Percentiles rank a stretch among this genome's conserved stretches.
Conservation (phyloP, 2,888 invertebrate genomes). For the Pemphredon lugubris region DNA sequence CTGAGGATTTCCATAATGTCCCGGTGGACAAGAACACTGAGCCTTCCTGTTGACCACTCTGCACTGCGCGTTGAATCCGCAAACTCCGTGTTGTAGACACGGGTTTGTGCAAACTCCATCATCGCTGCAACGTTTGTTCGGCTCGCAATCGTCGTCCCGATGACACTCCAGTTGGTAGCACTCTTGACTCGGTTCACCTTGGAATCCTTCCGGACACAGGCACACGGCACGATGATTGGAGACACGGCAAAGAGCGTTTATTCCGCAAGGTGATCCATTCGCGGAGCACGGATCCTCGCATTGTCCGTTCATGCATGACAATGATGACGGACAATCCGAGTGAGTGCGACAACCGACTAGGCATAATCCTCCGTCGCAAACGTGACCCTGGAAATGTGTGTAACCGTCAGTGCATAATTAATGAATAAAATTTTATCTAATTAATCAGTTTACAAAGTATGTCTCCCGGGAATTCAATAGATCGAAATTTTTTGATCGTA, state of each 20-base stretch:
- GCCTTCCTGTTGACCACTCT: conserved; percentile 89
- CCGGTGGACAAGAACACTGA: conserved; percentile 89
- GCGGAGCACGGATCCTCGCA: conserved; percentile 88
- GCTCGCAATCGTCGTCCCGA: conserved; percentile 88
- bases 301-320: conserved; percentile 87
- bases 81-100: conserved; percentile 88
- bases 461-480: no score
- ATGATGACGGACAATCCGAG: conserved; percentile 89
- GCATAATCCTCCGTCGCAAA: conserved; percentile 88
- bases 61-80: conserved; percentile 93
- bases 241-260: conserved; percentile 90
- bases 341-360: conserved; percentile 90
- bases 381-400: conserved; percentile 85
- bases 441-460: no score
- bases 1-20: conserved; percentile 87
- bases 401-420: background rate
- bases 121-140: conserved; percentile 88
- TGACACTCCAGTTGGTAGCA: conserved; percentile 91
- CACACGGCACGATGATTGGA: conserved; percentile 92
- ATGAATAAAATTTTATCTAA: background rate
- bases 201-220: conserved; percentile 92
- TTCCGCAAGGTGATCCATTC: conserved; percentile 87
- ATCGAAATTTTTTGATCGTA: no score
- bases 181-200: conserved; percentile 89
- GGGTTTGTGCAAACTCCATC: conserved; percentile 91